Percentiles rank a stretch among this genome's conserved stretches.
These are phyloP conservation scores for Pammene aurita DNA, from an alignment of 2,888 invertebrate species.

Conservation along the genomic window DNA sequence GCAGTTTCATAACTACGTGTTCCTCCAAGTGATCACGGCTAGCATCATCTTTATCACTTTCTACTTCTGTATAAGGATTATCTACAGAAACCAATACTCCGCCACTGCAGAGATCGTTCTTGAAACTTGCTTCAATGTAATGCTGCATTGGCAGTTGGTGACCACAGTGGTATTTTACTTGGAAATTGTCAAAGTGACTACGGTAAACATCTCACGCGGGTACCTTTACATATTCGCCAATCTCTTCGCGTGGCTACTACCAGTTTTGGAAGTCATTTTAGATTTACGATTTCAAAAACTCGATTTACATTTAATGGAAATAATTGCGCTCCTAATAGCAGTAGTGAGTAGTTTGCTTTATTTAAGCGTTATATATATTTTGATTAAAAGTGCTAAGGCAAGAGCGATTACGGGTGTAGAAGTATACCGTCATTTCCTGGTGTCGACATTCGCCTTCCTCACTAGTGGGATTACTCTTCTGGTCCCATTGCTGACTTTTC, in stretches of 20 bases:
- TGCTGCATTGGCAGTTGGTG: slow-evolving; percentile 10
- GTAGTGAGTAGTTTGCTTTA: slow-evolving; percentile 2
- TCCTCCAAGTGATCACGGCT: slow-evolving; percentile 6
- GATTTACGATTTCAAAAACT: slow-evolving; percentile 8
- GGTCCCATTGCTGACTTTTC: slow-evolving; percentile 4
- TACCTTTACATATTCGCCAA: slow-evolving; percentile 9
- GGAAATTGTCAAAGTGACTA: slow-evolving; percentile 16
- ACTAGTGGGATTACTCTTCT: slow-evolving; percentile 2
- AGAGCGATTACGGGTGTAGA: not conserved
- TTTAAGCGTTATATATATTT: slow-evolving; percentile 11
- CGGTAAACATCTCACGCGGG: not conserved
- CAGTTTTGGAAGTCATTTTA: slow-evolving; percentile 2
- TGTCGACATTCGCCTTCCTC: slow-evolving; percentile 14
- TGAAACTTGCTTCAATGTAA: slow-evolving; percentile 9
- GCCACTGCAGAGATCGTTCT: slow-evolving; percentile 6
- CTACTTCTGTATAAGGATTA: slow-evolving; percentile 16
- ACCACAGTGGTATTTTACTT: slow-evolving; percentile 11
- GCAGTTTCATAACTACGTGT: slow-evolving; percentile 14
- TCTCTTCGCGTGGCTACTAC: slow-evolving; percentile 11
- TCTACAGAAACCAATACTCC: not conserved
- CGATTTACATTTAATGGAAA: slow-evolving; percentile 2
- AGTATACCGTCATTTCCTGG: slow-evolving; percentile 2
- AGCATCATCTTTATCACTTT: not conserved
- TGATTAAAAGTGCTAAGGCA: not conserved
- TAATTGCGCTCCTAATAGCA: slow-evolving; percentile 1